Evolutionary conservation across 92 coral and sea anemone genomes (phyloP), one percentile per base, ranked within the genome.

Genomic region (Pocillopora meandrina): DNA sequence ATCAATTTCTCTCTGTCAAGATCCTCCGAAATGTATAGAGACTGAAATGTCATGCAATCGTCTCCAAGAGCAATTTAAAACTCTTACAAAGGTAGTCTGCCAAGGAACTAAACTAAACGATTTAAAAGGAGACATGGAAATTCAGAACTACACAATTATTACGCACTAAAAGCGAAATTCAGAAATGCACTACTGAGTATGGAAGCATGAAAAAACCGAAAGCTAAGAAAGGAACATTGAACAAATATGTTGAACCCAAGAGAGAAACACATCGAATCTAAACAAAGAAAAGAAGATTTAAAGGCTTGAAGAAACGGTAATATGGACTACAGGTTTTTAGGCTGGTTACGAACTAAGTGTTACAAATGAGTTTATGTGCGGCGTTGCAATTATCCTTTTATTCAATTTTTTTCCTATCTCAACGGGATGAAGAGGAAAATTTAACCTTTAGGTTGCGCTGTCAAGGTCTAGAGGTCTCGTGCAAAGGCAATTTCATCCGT

Each of bases 11-110:
- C 88, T 0, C 47, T 84, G 71, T 84, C 88, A 52, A 84, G 77
- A 66, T 67, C 78, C 36, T 84, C 88, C 21, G 88, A 84, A n/a
- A 77, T 77, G 76, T 84, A 77, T 67, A 65, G 88, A 31, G 88
- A 84, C 57, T 72, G 21, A 42, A 76, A 49, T 42, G 8, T 42
- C 52, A 7, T 7, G 5, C 8, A 7, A 3, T 42, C 52, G 52
- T 42, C 52, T 42, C 52, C 52, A 42, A 3, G 52, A 7, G 52
- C 4, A 42, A 42, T 42, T 42, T 42, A 3, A 42, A 42, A 42
- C 52, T 42, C 52, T 26, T 26, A 26, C 31, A 26, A 26, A 20
- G 55, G 73, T 69, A 52, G 73, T 69, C 21, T 26, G 31, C 31
- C 31, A 26, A 26, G 31, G 31, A 26, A 26, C 31, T 26, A 26